Evolutionary conservation across 2,888 invertebrate species (phyloP).

Genomic region (Chelonus formosanus): DNA sequence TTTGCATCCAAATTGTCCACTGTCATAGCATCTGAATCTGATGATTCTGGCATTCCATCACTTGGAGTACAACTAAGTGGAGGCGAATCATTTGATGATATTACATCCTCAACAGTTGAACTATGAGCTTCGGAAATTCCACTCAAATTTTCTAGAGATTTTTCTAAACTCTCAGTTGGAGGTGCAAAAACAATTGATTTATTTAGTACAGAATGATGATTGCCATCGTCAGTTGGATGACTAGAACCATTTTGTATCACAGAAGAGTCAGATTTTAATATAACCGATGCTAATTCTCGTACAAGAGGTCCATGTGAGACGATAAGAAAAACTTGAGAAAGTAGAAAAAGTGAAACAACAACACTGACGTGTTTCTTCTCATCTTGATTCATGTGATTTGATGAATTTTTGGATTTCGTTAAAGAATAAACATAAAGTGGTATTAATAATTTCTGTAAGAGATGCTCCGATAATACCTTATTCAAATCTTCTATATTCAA

Average conservation of each 20-base stretch:
- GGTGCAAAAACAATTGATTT: conserved; percentile 74
- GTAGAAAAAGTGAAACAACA: conserved; percentile 87
- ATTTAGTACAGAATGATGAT: conserved; percentile 67
- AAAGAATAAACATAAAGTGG: conserved; percentile 94
- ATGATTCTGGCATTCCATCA: conserved; percentile 23
- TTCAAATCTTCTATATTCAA: conserved; percentile 92
- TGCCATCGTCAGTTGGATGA: conserved; percentile 68
- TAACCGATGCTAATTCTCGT: conserved; percentile 87
- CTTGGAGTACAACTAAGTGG: conserved; percentile 8
- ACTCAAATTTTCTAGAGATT: conserved; percentile 72
- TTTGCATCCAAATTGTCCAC: conserved; percentile 37
- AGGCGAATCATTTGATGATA: conserved; percentile 20
- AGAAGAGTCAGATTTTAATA: conserved; percentile 82
- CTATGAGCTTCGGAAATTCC: conserved; percentile 42
- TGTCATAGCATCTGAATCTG: conserved; percentile 7
- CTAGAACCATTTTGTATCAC: conserved; percentile 77
- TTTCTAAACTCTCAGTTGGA: conserved; percentile 79
- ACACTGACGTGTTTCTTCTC: conserved; percentile 71
- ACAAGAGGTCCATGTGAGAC: conserved; percentile 91
- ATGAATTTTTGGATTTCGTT: conserved; percentile 63
- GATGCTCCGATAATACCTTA: conserved; percentile 91
- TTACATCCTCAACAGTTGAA: conserved; percentile 35
- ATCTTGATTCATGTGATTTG: conserved; percentile 55
- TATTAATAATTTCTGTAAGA: conserved; percentile 90
- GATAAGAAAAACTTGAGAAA: conserved; percentile 95